Conservation (phyloP, 2,888 invertebrate species). For the Melieria picta region DNA sequence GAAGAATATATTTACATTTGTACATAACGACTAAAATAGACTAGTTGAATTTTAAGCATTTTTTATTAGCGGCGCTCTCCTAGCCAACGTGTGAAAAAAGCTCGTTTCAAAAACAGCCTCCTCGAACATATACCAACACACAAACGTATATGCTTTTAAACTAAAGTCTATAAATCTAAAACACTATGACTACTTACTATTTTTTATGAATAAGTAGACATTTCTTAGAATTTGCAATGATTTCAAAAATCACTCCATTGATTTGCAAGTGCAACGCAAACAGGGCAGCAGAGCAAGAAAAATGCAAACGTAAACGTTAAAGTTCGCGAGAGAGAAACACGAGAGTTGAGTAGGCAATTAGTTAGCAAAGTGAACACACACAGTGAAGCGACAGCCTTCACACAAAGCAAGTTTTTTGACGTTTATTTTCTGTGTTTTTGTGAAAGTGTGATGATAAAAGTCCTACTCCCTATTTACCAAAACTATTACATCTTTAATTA, state of each 20-base stretch:
- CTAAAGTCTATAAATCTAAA: background rate
- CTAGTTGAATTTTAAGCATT: constrained; percentile 15
- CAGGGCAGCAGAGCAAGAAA: no score
- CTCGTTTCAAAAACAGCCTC: constrained; percentile 53
- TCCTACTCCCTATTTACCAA: no score
- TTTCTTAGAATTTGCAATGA: constrained; percentile 22
- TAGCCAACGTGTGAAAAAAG: constrained; percentile 35
- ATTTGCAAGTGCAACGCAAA: no score
- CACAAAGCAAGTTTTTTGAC: no score
- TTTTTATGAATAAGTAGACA: constrained; percentile 5
- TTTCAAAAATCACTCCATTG: constrained; percentile 11
- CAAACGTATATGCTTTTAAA: constrained; percentile 17
- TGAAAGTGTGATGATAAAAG: no score
- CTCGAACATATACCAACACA: constrained; percentile 36
- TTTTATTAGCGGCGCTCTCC: background rate
- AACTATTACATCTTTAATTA: no score
- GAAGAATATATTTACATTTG: constrained; percentile 34
- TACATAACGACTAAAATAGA: constrained; percentile 1
- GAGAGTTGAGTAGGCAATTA: no score
- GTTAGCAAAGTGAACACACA: no score
- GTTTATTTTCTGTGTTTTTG: no score
- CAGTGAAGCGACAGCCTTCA: no score
- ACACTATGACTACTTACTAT: constrained; percentile 11
- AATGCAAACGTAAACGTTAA: no score
- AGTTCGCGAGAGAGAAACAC: no score